A percentile compares a stretch with the other conserved stretches of the same genome.
These are phyloP conservation scores for Andrena hattorfiana DNA, from an alignment of 2,888 invertebrate species.

Conservation along the genomic window DNA sequence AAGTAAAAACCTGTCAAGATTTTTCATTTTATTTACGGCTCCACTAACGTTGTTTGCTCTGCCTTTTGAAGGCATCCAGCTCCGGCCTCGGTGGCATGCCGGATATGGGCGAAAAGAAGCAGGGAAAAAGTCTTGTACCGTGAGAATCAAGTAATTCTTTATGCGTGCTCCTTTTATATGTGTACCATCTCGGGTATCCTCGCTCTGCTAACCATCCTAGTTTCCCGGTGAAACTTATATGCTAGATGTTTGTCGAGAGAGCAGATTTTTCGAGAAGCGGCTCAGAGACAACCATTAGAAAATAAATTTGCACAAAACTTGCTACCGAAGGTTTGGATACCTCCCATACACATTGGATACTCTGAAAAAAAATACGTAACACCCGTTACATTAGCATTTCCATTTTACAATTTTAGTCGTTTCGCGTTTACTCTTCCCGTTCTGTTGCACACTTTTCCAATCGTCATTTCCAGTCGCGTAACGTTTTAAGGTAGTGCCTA, in stretches of 20 bases:
- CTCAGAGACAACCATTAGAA: not conserved
- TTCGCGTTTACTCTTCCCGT: not conserved
- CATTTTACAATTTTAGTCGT: too few species aligned
- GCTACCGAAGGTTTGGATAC: not conserved
- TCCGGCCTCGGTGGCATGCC: constrained; percentile 15
- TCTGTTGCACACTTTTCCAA: not conserved
- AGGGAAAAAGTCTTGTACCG: constrained; percentile 26
- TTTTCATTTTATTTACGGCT: constrained; percentile 41
- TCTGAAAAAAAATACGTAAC: not conserved
- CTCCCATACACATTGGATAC: not conserved
- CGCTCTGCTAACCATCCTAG: constrained; percentile 35
- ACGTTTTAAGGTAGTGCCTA: too few species aligned
- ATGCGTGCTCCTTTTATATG: constrained; percentile 30
- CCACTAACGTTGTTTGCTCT: constrained; percentile 35
- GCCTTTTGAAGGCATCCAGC: constrained; percentile 27
- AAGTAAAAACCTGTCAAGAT: constrained; percentile 25
- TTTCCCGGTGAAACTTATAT: constrained; percentile 20
- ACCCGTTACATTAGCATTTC: too few species aligned
- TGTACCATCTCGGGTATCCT: constrained; percentile 30
- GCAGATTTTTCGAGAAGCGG: constrained; percentile 5
- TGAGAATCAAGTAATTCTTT: constrained; percentile 53
- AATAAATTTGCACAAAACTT: not conserved
- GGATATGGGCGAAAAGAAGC: constrained; percentile 21
- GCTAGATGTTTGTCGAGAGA: constrained; percentile 5
- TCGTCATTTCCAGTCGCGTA: too few species aligned